Evolutionary conservation across 2,113 vertebrate species (phyloP).

Genomic region (Spilogale gracilis): DNA sequence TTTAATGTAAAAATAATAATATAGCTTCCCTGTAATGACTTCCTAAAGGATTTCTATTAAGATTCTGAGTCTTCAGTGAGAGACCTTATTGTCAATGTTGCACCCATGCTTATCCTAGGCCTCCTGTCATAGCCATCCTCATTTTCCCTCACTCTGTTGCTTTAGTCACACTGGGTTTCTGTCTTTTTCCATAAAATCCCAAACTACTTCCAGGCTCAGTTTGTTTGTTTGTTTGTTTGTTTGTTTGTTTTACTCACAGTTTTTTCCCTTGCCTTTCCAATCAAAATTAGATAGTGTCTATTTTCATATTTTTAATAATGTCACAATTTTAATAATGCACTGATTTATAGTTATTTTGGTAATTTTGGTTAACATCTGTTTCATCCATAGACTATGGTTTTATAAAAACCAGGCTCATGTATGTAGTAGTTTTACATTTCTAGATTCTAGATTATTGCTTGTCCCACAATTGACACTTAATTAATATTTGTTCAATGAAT

Average conservation of each 20-base stretch:
- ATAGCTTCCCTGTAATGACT: not conserved
- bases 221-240: no score
- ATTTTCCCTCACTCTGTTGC: not conserved
- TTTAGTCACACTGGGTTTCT: not conserved
- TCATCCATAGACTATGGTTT: not conserved
- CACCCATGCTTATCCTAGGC: not conserved
- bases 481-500: conserved; percentile 63
- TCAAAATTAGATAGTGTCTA: not conserved
- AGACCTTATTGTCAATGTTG: not conserved
- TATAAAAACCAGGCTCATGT: not conserved
- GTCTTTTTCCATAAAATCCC: not conserved
- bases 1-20: not conserved
- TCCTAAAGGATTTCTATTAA: not conserved
- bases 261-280: not conserved
- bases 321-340: not conserved
- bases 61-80: not conserved
- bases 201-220: not conserved
- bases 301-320: not conserved
- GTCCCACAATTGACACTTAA: not conserved
- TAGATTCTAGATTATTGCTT: conserved; percentile 33
- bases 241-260: no score
- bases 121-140: not conserved
- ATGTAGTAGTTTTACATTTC: not conserved
- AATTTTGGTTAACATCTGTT: not conserved
- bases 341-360: not conserved